Conservation (phyloP, 2,113 vertebrate genomes). For the Perognathus longimembris region DNA sequence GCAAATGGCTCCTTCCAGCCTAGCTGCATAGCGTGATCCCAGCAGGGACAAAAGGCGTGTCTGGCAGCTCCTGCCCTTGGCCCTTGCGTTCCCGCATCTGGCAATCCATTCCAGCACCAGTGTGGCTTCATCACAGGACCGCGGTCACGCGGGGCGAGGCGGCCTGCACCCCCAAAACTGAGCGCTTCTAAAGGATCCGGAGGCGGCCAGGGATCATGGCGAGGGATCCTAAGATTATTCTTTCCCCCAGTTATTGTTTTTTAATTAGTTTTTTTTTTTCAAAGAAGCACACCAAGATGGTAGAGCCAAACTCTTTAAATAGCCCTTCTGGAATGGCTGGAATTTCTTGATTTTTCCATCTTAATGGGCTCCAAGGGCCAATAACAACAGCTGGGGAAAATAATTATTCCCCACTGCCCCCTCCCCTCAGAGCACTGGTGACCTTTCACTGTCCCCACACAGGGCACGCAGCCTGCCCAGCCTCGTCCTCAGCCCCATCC, state of each 20-base stretch:
- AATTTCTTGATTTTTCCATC: conserved; percentile 56
- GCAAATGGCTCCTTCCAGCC: accelerated
- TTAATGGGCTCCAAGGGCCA: conserved; percentile 62
- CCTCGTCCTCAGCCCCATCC: no score
- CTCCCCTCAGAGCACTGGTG: no score
- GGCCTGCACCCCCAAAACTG: no score
- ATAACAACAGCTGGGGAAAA: conserved; percentile 48
- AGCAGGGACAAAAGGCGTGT: conserved; percentile 84
- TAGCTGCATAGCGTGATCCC: conserved; percentile 69
- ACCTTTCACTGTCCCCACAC: no score
- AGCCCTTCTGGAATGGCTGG: conserved; percentile 22
- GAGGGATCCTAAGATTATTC: conserved; percentile 34
- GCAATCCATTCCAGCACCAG: no score
- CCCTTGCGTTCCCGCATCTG: no score
- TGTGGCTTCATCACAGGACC: no score
- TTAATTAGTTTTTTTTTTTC: conserved; percentile 28
- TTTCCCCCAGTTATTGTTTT: conserved; percentile 17
- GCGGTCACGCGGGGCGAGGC: no score
- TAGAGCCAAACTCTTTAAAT: conserved; percentile 57
- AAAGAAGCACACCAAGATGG: neutral
- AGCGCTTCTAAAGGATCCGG: conserved; percentile 11
- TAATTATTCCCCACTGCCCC: conserved; percentile 46
- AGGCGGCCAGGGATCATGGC: no score
- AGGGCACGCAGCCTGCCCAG: neutral
- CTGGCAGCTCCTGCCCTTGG: conserved; percentile 75